Evolutionary conservation across 2,797 vertebrate species (phyloP).

Genomic region (Notamacropus eugenii): DNA sequence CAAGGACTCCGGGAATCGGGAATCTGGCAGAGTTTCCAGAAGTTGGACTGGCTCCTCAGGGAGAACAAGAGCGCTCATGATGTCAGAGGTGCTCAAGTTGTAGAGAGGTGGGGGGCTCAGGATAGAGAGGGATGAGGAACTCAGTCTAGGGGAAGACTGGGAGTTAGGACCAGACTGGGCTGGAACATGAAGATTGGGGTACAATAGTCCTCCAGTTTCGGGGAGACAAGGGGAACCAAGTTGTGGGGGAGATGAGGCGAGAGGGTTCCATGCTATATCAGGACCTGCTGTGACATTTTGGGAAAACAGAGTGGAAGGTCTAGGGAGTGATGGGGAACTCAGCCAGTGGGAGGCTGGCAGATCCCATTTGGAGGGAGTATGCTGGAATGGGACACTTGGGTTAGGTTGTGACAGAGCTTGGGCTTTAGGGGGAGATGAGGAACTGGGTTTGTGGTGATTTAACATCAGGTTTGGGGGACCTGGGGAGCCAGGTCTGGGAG

Average conservation of each 20-base stretch:
- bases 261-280: neutral
- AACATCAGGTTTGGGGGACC: too few relatives aligned
- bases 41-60: conserved; percentile 64
- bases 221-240: neutral
- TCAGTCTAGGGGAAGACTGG: neutral
- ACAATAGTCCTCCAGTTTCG: neutral
- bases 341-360: neutral
- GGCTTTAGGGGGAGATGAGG: neutral
- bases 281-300: too few relatives aligned
- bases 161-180: neutral
- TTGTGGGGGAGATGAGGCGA: conserved; percentile 16
- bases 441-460: too few relatives aligned
- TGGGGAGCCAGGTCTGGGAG: too few relatives aligned
- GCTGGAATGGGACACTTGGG: neutral
- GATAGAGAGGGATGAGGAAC: neutral
- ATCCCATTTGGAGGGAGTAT: neutral
- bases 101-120: conserved; percentile 1
- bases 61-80: conserved; percentile 49
- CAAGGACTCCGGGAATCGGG: conserved; percentile 71
- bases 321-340: neutral
- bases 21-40: conserved; percentile 34
- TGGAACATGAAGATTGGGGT: neutral
- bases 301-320: neutral
- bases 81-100: too few relatives aligned
- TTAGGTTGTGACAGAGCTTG: neutral